A percentile compares a stretch with the other conserved stretches of the same genome.
phyloP scores from a whole-genome alignment of 2,113 vertebrate genomes.

The Podilymbus podiceps region DNA sequence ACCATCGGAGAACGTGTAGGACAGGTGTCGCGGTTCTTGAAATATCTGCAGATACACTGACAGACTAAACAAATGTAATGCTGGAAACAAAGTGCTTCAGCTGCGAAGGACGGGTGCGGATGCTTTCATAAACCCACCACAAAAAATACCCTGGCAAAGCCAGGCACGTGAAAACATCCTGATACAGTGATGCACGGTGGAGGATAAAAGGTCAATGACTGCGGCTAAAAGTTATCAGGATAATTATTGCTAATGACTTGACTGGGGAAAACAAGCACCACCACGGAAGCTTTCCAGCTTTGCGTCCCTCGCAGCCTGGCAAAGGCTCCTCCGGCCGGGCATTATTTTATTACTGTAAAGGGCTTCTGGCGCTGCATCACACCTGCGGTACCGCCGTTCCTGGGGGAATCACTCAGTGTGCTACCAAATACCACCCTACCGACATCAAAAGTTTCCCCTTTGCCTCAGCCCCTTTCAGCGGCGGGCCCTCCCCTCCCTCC shows the following conservation, averaged over 20 bases:
- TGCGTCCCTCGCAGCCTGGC: neutral
- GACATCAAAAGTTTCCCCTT: constrained; percentile 73
- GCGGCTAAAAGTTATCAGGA: constrained; percentile 3
- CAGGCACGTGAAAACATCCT: neutral
- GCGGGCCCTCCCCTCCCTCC: constrained; percentile 76
- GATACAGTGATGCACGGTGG: neutral
- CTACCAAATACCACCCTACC: constrained; percentile 32
- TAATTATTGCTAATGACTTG: neutral
- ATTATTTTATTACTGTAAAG: constrained; percentile 46
- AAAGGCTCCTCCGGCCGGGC: constrained; percentile 7
- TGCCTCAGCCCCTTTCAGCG: constrained; percentile 71
- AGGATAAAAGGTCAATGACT: constrained; percentile 18
- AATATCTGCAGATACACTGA: neutral
- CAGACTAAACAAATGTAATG: neutral
- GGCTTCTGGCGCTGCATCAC: constrained; percentile 71
- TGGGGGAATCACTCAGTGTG: neutral
- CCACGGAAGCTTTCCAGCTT: neutral
- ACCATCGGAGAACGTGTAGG: neutral
- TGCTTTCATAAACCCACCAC: neutral
- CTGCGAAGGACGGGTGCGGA: neutral
- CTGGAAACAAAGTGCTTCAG: neutral
- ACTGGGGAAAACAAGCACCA: neutral
- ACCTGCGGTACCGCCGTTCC: constrained; percentile 48
- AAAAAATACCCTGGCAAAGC: neutral
- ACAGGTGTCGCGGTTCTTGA: neutral